Base-by-base conservation (phyloP, 2,113 vertebrate genomes). In the Vimba vimba region DNA sequence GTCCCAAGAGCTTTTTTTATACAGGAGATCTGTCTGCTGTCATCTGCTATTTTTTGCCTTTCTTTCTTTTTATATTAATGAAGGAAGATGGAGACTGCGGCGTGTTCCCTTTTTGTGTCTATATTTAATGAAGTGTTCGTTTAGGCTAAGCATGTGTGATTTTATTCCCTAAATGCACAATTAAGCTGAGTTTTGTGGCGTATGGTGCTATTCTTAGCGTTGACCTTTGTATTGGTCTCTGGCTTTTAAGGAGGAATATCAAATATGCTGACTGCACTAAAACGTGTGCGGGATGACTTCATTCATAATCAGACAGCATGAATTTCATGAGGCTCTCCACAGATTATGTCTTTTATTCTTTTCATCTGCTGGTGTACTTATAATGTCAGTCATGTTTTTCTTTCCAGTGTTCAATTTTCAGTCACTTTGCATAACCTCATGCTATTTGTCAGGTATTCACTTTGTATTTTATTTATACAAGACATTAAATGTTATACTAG, bases 91-190 rank as follows among this genome's bases (percentile, higher is more conserved):
- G 43, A 39, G 36, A 39, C 39, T 64, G 59, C 68, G 27, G 8
- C 2, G 2, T 17, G 25, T 82, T 11, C 27, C 30, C 59, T 25
- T 50, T 71, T 71, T 27, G 23, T 33, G 19, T 84, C 36, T 74
- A 50, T 85, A 57, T 33, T 87, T 62, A 86, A 88, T 87, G 71
- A 79, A 15, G 6, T 55, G 17, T 36, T 64, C 45, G 45, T 79
- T 60, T 52, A 87, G 79, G 60, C 66, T 60, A 83, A 74, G 71
- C 6, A 5, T 86, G 62, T 83, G n/a, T 73, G 84, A 47, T 84
- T 84, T 57, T 36, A 79, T 45, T 74, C 60, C 73, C 77, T 84
- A 64, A 81, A 81, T 81, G 87, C 79, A 88, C 52, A 76, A 79
- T 89, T 82, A 59, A 36, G 78, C 27, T 23, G 36, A 64, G 19